Conservation (phyloP, 2,113 vertebrate genomes). For the Catharus minimus region DNA sequence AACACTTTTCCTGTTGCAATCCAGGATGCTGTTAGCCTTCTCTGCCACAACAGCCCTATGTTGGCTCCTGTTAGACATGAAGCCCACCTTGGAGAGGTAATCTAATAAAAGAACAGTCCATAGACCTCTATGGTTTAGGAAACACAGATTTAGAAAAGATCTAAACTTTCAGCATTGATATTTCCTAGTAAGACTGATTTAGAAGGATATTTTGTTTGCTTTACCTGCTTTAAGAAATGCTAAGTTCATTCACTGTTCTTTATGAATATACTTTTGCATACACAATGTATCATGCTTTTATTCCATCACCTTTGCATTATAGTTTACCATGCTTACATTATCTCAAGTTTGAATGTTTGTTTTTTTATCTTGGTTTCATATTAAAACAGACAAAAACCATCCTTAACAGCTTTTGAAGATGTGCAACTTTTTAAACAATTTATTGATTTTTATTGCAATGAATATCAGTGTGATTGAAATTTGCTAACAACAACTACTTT, state of each 20-base stretch:
- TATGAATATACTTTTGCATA: not conserved
- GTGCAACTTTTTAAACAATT: not conserved
- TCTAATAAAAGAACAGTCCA: not conserved
- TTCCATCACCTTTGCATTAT: not conserved
- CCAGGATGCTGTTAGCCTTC: fast-evolving
- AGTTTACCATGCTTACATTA: not conserved
- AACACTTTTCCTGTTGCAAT: not conserved
- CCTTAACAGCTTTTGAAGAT: not conserved
- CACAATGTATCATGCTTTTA: not conserved
- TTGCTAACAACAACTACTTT: not conserved
- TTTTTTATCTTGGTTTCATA: not conserved
- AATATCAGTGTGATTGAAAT: slow-evolving; percentile 34
- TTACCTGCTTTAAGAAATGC: not conserved
- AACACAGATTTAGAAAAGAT: not conserved
- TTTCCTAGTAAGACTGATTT: not conserved
- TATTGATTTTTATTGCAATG: slow-evolving; percentile 26
- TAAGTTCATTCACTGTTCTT: not conserved
- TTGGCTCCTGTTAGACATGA: not conserved
- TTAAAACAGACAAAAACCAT: not conserved
- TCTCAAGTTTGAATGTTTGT: not conserved
- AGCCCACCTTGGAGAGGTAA: not conserved
- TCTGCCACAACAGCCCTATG: not conserved
- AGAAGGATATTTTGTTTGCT: not conserved
- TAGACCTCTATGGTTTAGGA: not conserved
- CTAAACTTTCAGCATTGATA: not conserved